phyloP scores from a whole-genome alignment of 2,797 vertebrate species.

The Sebastes nivosus region DNA sequence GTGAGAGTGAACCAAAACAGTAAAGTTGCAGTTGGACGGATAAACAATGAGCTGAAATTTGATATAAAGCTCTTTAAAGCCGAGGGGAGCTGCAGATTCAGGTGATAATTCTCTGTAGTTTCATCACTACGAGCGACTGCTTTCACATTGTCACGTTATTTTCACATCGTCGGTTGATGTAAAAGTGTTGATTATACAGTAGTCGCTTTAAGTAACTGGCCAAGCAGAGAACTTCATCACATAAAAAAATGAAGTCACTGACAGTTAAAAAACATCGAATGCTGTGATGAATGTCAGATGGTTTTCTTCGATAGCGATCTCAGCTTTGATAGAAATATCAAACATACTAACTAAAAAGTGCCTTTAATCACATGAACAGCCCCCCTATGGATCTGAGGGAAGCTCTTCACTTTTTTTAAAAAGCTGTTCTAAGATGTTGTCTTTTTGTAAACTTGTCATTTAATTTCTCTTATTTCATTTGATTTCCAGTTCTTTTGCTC shows the following conservation, averaged over 20 bases:
- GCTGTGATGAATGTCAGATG: conserved; percentile 1
- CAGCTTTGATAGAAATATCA: conserved; percentile 31
- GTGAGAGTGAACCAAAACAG: background rate
- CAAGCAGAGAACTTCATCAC: background rate
- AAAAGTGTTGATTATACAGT: background rate
- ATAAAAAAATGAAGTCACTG: background rate
- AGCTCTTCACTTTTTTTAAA: background rate
- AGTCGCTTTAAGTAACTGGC: background rate
- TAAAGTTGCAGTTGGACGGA: background rate
- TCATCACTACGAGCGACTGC: background rate
- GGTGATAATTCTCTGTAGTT: background rate
- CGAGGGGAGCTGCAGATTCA: background rate
- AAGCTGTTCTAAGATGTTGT: conserved; percentile 7
- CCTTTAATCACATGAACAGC: conserved; percentile 17
- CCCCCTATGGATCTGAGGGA: background rate
- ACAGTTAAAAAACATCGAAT: background rate
- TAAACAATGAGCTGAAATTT: background rate
- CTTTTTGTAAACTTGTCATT: background rate
- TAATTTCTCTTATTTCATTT: background rate
- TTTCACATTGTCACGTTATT: background rate
- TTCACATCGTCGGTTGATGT: background rate
- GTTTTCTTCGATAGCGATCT: background rate
- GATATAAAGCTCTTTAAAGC: background rate
- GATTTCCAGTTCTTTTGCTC: background rate
- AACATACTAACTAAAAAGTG: conserved; percentile 9